These are phyloP conservation scores for Eucera pruinosa DNA, from an alignment of 2,888 invertebrate species.

Conservation along the genomic window DNA sequence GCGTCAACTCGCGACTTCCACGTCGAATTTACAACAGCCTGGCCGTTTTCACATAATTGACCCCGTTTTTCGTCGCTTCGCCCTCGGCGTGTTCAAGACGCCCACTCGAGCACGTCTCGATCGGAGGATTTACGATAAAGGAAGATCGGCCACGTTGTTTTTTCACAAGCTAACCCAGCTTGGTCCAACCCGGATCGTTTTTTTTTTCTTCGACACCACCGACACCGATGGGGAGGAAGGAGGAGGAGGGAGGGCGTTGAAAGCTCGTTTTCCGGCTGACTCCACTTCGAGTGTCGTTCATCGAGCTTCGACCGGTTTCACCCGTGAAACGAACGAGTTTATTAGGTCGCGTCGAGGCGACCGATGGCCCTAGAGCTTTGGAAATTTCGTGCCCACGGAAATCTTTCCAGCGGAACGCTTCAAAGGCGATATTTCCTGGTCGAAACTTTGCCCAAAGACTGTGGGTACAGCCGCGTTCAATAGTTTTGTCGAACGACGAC, in stretches of 20 bases:
- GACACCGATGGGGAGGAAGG: slow-evolving; percentile 13
- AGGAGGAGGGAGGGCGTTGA: too few species aligned
- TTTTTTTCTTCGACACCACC: not conserved
- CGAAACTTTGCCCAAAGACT: not conserved
- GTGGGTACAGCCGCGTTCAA: too few species aligned
- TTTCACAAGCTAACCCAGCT: not conserved
- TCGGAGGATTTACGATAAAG: slow-evolving; percentile 70
- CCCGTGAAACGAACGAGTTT: slow-evolving; percentile 40
- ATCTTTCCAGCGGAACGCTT: not conserved
- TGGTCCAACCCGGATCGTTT: not conserved
- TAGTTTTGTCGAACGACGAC: too few species aligned
- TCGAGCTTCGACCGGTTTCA: slow-evolving; percentile 27
- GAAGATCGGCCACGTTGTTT: slow-evolving; percentile 46
- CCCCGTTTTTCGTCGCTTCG: slow-evolving; percentile 59
- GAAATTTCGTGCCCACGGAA: not conserved
- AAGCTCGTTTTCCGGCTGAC: slow-evolving; percentile 38
- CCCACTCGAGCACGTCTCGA: slow-evolving; percentile 72
- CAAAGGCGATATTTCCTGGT: not conserved
- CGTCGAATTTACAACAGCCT: slow-evolving; percentile 67
- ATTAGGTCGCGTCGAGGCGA: slow-evolving; percentile 53
- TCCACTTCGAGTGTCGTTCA: slow-evolving; percentile 17
- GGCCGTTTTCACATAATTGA: slow-evolving; percentile 72
- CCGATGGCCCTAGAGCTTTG: slow-evolving; percentile 11
- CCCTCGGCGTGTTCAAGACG: slow-evolving; percentile 30
- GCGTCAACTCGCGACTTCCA: slow-evolving; percentile 75